Evolutionary conservation across 2,797 vertebrate species (phyloP), one percentile per base, ranked within the genome.

Genomic region (Chelidonichthys spinosus): DNA sequence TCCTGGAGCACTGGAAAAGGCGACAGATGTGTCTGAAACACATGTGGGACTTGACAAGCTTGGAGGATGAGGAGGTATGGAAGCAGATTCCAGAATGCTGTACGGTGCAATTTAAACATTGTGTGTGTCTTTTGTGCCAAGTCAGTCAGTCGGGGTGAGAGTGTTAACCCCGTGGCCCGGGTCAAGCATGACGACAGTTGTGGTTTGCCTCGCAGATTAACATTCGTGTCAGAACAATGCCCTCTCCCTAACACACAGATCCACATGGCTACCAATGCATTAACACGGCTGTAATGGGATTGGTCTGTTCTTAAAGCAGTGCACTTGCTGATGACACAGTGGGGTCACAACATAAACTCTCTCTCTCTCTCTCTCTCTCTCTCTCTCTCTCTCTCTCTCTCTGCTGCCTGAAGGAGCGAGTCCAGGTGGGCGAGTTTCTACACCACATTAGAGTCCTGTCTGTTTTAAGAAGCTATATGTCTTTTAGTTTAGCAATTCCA

Each of bases 1-100:
- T 99, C 89, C 95, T 98, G 37, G 98, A 99, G 85, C 96, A 98
- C 85, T 99, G 98, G 98, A 99, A 99, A 78, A 95, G 98, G 66
- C 91, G 96, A 63, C 98, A 99, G 92, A 96, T 98, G 95, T 96
- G 96, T 86, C 74, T 99, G 84, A 96, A 94, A 89, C 98, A 99
- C 85, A 94, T 95, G 69, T 99, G 98, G 98, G 97, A 99, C 91
- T 93, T 99, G 71, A 97, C 96, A 2, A 97, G 96, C 54, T 77
- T 99, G 66, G 98, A 99, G 73, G 97, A 99, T 49, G 97, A 99
- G 87, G 97, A 99, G 94, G 98, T 99, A 82, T 10, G 33, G 61
- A 72, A 68, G 42, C 8, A 52, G 1, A 37, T 44, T 63, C 4
- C 44, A 6, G 11, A 54, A 56, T 32, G 47, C 11, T 40, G 11